These are phyloP conservation scores for Brachionus rotundiformis DNA, from an alignment of 1,140 invertebrate species.

Conservation along the genomic window DNA sequence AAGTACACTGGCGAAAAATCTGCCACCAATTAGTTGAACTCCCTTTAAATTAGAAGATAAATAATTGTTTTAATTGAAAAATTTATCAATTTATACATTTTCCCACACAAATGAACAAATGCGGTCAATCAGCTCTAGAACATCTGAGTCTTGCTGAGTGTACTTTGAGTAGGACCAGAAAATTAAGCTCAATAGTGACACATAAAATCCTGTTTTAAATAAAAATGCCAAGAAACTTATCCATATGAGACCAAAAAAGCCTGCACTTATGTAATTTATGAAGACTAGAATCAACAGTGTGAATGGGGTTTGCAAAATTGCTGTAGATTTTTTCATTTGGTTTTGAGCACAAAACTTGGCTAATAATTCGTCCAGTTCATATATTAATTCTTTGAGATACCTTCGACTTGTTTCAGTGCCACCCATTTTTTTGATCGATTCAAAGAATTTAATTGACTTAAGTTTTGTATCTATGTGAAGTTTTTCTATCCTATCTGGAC, in stretches of 20 bases:
- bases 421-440: slow-evolving; percentile 87
- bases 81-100: not conserved
- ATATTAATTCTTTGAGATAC: slow-evolving; percentile 69
- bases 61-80: too few species aligned
- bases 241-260: slow-evolving; percentile 36
- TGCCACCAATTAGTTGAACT: not conserved
- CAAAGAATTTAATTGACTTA: slow-evolving; percentile 76
- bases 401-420: slow-evolving; percentile 84
- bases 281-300: not conserved
- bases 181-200: not conserved
- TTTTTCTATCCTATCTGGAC: slow-evolving; percentile 75
- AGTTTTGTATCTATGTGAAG: slow-evolving; percentile 75
- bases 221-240: not conserved
- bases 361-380: slow-evolving; percentile 82
- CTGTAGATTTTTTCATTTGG: slow-evolving; percentile 79
- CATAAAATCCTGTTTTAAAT: not conserved
- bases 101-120: not conserved
- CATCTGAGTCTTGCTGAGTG: not conserved
- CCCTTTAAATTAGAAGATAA: not conserved
- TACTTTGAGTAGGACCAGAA: slow-evolving; percentile 31
- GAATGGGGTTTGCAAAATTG: not conserved
- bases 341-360: slow-evolving; percentile 83
- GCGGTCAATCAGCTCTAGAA: not conserved
- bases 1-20: not conserved
- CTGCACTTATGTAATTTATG: slow-evolving; percentile 1